phyloP scores from a whole-genome alignment of 2,797 vertebrate genomes.

The Cephalopachus bancanus region DNA sequence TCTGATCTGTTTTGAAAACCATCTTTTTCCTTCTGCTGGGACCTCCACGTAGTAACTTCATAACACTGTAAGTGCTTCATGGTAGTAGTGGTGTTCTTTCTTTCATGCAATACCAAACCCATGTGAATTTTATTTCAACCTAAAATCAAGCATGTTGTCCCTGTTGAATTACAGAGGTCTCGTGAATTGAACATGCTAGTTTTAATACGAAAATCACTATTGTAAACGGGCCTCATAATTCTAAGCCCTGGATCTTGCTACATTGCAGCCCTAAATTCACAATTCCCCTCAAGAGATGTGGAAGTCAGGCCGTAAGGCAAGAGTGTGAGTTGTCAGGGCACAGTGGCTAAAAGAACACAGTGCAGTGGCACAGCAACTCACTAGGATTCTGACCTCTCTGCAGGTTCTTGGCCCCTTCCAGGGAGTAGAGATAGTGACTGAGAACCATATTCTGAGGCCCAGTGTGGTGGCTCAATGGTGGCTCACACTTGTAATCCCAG shows the following conservation, averaged over 20 bases:
- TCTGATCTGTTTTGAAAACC: not conserved
- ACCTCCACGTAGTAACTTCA: no score
- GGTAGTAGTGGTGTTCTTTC: accelerated
- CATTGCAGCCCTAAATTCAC: no score
- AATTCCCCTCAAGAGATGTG: accelerated
- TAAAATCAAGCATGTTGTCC: not conserved
- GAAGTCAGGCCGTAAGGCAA: not conserved
- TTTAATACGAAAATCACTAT: accelerated
- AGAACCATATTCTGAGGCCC: no score
- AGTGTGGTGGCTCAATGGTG: no score
- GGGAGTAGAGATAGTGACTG: no score
- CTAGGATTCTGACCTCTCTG: no score
- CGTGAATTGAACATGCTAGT: not conserved
- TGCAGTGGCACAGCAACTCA: no score
- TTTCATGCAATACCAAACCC: not conserved
- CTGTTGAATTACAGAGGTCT: not conserved
- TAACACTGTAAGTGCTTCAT: accelerated
- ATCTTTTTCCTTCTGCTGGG: accelerated
- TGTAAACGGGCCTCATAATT: no score
- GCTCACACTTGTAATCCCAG: no score
- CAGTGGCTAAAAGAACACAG: not conserved
- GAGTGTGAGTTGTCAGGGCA: no score
- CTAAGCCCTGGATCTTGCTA: not conserved
- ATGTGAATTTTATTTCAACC: accelerated
- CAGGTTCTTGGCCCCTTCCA: no score